A percentile compares a stretch with the other conserved stretches of the same genome.
These are phyloP conservation scores for Abramis brama DNA, from an alignment of 2,113 vertebrate species.

Conservation along the genomic window DNA sequence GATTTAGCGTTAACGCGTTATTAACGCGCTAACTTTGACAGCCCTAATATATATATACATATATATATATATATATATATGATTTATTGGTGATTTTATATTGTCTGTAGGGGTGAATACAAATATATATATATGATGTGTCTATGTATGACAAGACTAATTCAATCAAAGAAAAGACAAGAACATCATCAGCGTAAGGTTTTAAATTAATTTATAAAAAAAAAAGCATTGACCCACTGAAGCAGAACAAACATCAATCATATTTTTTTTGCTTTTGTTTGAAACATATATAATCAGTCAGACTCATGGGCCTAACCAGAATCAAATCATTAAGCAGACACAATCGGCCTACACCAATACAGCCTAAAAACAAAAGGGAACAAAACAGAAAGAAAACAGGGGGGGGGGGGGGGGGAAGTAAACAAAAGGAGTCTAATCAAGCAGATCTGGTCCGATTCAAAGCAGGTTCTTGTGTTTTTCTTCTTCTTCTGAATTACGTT, in stretches of 20 bases:
- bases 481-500: constrained; percentile 57
- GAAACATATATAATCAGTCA: constrained; percentile 73
- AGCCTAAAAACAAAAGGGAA: constrained; percentile 54
- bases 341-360: constrained; percentile 70
- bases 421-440: constrained; percentile 69
- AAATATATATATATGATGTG: too few relatives aligned
- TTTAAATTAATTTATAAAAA: constrained; percentile 84
- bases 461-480: constrained; percentile 68
- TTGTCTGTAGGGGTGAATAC: too few relatives aligned
- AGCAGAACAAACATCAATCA: constrained; percentile 76
- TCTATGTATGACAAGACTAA: too few relatives aligned
- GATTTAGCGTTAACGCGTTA: too few relatives aligned
- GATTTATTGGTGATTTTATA: too few relatives aligned
- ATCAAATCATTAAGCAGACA: constrained; percentile 13
- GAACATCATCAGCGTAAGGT: constrained; percentile 34
- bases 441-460: constrained; percentile 83
- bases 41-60: too few relatives aligned
- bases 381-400: constrained; percentile 68
- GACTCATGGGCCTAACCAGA: constrained; percentile 64
- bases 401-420: too few relatives aligned
- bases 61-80: too few relatives aligned
- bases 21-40: too few relatives aligned
- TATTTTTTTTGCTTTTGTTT: constrained; percentile 66
- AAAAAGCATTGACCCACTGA: constrained; percentile 74
- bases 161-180: not conserved